Base-by-base conservation (phyloP, 2,888 invertebrate genomes). In the Drosophila leonis region DNA sequence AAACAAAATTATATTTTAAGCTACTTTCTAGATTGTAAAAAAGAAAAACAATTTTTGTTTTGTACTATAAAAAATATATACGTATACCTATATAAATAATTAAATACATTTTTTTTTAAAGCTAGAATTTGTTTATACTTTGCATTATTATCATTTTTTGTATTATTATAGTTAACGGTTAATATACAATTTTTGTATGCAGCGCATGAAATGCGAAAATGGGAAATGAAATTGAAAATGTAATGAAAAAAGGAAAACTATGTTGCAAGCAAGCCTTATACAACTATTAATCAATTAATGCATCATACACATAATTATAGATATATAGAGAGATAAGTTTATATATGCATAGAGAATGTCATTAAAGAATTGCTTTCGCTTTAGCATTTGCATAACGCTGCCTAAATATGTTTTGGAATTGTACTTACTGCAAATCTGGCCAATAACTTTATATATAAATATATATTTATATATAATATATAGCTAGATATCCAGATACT, bases 141-240 rank as follows among this genome's bases (percentile, higher is more conserved):
- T 84, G 79, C 55, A 55, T 56, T 29, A 55, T 18, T 27, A 39
- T 65, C 66, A 48, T 46, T 52, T 68, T 12, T 69, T 41, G 41
- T 65, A 59, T 55, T 65, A 42, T 54, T 41, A 62, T 67, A 62
- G 59, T 75, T 59, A 18, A 20, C 46, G 18, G 37, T 29, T 48
- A 48, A 57, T 35, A 57, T 33, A 20, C 49, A 31, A 46, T 37
- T 44, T 60, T 68, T 68, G 49, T 46, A 74, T 64, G 35, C 61
- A 60, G 67, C 72, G 89, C 90, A 90, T 90, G 48, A 71, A 86
- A 86, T 86, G 86, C 87, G 87, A 57, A 8, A 31, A 54, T n/a
- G 46, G 20, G 51, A 61, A 63, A 57, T 35, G 41, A 42, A 55
- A 48, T 52, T 48, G 39, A 37, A 63, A 29, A 65, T 29, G 10